A percentile compares a stretch with the other conserved stretches of the same genome.
phyloP scores from a whole-genome alignment of 2,888 invertebrate genomes.

The Mycalesis mineus region DNA sequence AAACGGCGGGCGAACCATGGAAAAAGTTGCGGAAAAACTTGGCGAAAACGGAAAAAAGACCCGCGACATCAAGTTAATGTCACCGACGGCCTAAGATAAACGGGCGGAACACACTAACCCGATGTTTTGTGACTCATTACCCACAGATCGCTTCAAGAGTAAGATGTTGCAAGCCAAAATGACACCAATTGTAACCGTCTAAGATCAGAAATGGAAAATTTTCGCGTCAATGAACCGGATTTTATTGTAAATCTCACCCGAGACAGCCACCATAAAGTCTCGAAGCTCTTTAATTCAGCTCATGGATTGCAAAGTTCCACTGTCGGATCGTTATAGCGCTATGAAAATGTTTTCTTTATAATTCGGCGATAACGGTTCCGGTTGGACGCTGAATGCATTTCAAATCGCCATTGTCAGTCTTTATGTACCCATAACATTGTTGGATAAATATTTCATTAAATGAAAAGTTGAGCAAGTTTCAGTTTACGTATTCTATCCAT shows the following conservation, averaged over 20 bases:
- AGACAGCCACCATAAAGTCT: constrained; percentile 44
- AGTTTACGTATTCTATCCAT: too few relatives aligned
- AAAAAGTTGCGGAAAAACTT: constrained; percentile 12
- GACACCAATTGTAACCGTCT: constrained; percentile 19
- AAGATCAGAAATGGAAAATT: constrained; percentile 28
- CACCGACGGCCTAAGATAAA: constrained; percentile 39
- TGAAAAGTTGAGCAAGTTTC: neutral
- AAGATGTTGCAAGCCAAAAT: constrained; percentile 26
- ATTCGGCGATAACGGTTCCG: constrained; percentile 14
- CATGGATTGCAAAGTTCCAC: constrained; percentile 31
- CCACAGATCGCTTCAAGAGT: constrained; percentile 28
- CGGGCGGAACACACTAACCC: constrained; percentile 42
- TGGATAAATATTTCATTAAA: neutral
- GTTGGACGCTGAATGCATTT: constrained; percentile 21
- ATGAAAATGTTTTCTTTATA: constrained; percentile 25
- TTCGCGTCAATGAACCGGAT: constrained; percentile 25
- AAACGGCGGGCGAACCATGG: neutral
- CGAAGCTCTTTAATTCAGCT: constrained; percentile 46
- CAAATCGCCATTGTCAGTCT: constrained; percentile 10
- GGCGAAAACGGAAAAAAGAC: constrained; percentile 28
- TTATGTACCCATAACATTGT: constrained; percentile 1
- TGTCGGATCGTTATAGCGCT: constrained; percentile 27
- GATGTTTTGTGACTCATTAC: constrained; percentile 49
- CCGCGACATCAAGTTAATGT: constrained; percentile 34
- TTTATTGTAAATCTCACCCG: constrained; percentile 41